A percentile compares a stretch with the other conserved stretches of the same genome.
phyloP scores from a whole-genome alignment of 2,797 vertebrate genomes.

The Onychomys leucogaster region DNA sequence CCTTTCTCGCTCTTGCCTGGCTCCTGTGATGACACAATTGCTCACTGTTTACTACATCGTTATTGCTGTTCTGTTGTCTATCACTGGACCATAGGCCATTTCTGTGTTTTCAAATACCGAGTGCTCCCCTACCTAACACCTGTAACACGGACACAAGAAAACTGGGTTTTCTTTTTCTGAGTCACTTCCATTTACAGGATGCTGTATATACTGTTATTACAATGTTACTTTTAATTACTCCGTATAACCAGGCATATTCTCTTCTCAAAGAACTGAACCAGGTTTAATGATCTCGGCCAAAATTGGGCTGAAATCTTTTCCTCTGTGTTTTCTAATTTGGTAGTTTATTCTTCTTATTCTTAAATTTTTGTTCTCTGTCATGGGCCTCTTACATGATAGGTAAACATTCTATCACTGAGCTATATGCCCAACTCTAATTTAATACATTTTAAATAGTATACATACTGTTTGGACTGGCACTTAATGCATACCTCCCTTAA shows the following conservation, averaged over 20 bases:
- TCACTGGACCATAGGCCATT: conserved; percentile 7
- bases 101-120: not conserved
- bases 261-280: conserved; percentile 4
- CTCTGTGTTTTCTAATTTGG: not conserved
- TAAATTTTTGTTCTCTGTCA: not conserved
- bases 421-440: not conserved
- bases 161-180: not conserved
- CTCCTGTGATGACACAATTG: not conserved
- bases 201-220: not conserved
- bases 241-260: not conserved
- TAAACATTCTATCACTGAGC: not conserved
- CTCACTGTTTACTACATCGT: not conserved
- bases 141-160: not conserved
- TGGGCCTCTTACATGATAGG: not conserved
- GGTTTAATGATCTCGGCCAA: not conserved
- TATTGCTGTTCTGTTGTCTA: conserved; percentile 36
- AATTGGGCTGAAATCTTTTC: not conserved
- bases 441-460: not conserved
- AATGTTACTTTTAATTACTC: not conserved
- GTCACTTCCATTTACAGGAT: not conserved
- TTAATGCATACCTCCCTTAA: not conserved
- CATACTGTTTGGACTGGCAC: not conserved
- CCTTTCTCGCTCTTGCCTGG: not conserved
- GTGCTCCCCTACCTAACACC: not conserved
- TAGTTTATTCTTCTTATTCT: not conserved